A percentile compares a stretch with the other conserved stretches of the same genome.
These are phyloP conservation scores for Heliconius ismenius DNA, from an alignment of 2,888 invertebrate species.

Conservation along the genomic window DNA sequence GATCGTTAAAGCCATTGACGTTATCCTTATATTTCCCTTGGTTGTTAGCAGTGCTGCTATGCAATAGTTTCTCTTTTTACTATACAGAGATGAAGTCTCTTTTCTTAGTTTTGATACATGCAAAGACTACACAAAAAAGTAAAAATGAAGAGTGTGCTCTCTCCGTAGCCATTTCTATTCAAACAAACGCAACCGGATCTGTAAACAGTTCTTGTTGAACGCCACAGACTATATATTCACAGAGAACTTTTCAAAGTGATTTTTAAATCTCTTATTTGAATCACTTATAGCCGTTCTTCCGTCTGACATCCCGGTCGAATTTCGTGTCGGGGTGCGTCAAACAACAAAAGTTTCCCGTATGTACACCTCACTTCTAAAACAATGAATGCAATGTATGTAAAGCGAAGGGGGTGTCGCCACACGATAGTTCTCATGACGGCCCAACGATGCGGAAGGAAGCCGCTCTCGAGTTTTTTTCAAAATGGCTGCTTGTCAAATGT, in stretches of 20 bases:
- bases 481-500: slow-evolving; percentile 78
- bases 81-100: slow-evolving; percentile 33
- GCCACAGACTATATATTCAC: slow-evolving; percentile 35
- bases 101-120: slow-evolving; percentile 34
- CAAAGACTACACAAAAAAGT: slow-evolving; percentile 31
- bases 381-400: slow-evolving; percentile 80
- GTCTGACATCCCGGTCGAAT: slow-evolving; percentile 56
- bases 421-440: slow-evolving; percentile 77
- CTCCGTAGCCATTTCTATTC: slow-evolving; percentile 28
- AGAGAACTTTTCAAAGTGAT: slow-evolving; percentile 35
- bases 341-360: slow-evolving; percentile 75
- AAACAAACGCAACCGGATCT: slow-evolving; percentile 28
- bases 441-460: slow-evolving; percentile 79
- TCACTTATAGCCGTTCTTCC: slow-evolving; percentile 53
- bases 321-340: slow-evolving; percentile 61
- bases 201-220: slow-evolving; percentile 30
- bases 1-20: slow-evolving; percentile 46
- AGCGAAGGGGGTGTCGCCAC: slow-evolving; percentile 75
- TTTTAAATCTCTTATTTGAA: slow-evolving; percentile 42
- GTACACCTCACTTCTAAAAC: slow-evolving; percentile 72
- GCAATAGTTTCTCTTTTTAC: slow-evolving; percentile 38
- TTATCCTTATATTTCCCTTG: slow-evolving; percentile 43
- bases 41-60: slow-evolving; percentile 43
- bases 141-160: slow-evolving; percentile 25
- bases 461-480: slow-evolving; percentile 79